phyloP scores from a whole-genome alignment of 2,797 vertebrate genomes.

The Parambassis ranga region DNA sequence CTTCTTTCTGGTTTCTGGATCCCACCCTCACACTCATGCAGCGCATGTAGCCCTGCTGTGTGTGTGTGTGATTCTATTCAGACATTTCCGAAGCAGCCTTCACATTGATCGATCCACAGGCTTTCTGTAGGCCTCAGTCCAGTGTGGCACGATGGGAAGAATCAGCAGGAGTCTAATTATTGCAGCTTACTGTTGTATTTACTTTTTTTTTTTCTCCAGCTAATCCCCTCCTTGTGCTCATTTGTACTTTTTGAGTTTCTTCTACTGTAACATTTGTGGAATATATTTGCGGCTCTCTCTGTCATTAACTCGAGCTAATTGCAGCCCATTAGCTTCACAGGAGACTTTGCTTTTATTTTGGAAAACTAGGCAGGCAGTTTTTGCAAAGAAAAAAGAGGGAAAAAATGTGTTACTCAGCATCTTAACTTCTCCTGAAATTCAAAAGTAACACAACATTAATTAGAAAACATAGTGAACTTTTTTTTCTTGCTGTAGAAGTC shows the following conservation, averaged over 20 bases:
- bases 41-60: conserved; percentile 9
- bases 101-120: conserved; percentile 30
- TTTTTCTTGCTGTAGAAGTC: not conserved
- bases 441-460: conserved; percentile 5
- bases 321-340: conserved; percentile 41
- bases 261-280: conserved; percentile 25
- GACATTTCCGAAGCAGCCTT: conserved; percentile 13
- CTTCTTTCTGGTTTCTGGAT: conserved; percentile 15
- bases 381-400: too few relatives aligned
- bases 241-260: conserved; percentile 30
- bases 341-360: conserved; percentile 37
- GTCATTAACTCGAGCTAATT: conserved; percentile 53
- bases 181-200: conserved; percentile 25
- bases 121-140: conserved; percentile 34
- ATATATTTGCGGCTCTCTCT: conserved; percentile 31
- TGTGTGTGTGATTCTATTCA: not conserved
- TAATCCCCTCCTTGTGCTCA: not conserved
- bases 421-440: conserved; percentile 7
- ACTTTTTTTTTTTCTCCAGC: conserved; percentile 17
- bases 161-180: conserved; percentile 36
- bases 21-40: conserved; percentile 13
- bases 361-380: conserved; percentile 12
- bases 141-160: conserved; percentile 2
- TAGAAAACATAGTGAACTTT: not conserved
- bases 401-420: conserved; percentile 18